Conservation (phyloP, 2,888 invertebrate species). For the Aleiodes testaceus region DNA sequence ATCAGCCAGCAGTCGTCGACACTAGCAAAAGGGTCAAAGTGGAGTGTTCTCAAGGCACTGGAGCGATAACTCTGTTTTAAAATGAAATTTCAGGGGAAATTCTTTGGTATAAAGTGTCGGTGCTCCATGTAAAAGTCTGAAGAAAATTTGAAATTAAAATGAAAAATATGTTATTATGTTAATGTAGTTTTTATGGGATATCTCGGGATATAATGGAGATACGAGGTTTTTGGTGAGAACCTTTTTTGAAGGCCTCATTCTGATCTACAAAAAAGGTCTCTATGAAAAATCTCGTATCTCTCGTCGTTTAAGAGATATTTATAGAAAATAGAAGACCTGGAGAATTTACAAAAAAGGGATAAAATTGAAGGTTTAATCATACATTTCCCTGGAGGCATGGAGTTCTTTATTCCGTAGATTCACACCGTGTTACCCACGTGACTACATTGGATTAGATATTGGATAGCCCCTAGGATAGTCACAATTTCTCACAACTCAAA, state of each 20-base stretch:
- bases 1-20: not conserved
- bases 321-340: not conserved
- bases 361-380: too few relatives aligned
- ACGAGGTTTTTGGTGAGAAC: too few relatives aligned
- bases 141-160: too few relatives aligned
- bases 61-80: not conserved
- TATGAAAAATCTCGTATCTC: too few relatives aligned
- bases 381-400: not conserved
- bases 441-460: slow-evolving; percentile 45
- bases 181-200: not conserved
- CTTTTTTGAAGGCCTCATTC: too few relatives aligned
- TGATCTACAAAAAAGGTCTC: too few relatives aligned
- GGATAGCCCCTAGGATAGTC: slow-evolving; percentile 13
- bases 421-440: slow-evolving; percentile 3
- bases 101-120: not conserved
- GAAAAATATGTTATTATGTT: too few relatives aligned
- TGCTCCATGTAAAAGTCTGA: not conserved
- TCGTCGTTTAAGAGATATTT: not conserved
- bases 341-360: too few relatives aligned
- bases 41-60: not conserved
- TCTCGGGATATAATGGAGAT: not conserved
- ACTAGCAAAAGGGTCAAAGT: slow-evolving; percentile 22
- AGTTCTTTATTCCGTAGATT: not conserved
- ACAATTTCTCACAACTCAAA: slow-evolving; percentile 29
- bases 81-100: slow-evolving; percentile 5